These are phyloP conservation scores for Hydrolagus affinis DNA, from an alignment of 2,113 vertebrate genomes.

Conservation along the genomic window DNA sequence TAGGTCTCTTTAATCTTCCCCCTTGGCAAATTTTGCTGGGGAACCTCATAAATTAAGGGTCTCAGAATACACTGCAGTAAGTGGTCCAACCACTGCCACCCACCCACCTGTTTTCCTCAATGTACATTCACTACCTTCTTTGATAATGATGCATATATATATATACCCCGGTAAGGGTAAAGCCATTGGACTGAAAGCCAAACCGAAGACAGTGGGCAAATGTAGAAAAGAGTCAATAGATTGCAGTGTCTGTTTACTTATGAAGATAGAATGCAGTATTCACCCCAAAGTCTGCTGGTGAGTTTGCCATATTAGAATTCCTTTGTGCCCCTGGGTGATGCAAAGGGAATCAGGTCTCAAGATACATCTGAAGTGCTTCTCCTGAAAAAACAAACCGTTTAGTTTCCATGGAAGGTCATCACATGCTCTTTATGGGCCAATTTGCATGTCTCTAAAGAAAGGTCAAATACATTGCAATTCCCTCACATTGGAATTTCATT, in stretches of 20 bases:
- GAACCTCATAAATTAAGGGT: background rate
- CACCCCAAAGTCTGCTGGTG: background rate
- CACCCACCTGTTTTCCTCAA: background rate
- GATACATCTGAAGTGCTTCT: constrained; percentile 1
- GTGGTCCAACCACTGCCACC: background rate
- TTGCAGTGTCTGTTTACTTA: background rate
- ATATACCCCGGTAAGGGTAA: background rate
- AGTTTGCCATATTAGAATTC: constrained; percentile 1
- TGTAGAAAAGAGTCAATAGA: background rate
- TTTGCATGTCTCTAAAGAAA: background rate
- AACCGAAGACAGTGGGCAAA: background rate
- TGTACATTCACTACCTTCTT: background rate
- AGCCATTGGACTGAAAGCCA: background rate
- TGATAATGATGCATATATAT: background rate
- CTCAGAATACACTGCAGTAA: background rate
- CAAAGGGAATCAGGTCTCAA: background rate
- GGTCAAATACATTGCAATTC: background rate
- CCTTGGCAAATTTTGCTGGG: background rate
- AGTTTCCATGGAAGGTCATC: background rate
- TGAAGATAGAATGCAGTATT: background rate
- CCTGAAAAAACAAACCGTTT: background rate
- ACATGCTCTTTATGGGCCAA: background rate
- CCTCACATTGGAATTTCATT: background rate
- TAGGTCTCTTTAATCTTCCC: background rate
- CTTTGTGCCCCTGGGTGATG: background rate